phyloP scores from a whole-genome alignment of 2,888 invertebrate species.

The Portevinia maculata region DNA sequence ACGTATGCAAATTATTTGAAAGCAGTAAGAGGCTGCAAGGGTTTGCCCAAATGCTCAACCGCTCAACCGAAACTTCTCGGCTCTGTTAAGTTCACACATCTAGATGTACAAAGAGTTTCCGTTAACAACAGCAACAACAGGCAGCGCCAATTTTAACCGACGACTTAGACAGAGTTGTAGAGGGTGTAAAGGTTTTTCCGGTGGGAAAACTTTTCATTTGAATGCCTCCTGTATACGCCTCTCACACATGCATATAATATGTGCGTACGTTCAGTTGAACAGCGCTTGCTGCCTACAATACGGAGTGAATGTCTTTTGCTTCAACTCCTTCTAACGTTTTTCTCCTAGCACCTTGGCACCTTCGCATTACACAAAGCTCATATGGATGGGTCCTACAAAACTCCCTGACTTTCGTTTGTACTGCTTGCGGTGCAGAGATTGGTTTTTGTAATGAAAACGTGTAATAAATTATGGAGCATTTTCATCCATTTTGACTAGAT shows the following conservation, averaged over 20 bases:
- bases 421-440: constrained; percentile 56
- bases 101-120: constrained; percentile 48
- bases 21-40: constrained; percentile 39
- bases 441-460: constrained; percentile 71
- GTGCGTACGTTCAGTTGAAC: constrained; percentile 13
- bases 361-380: constrained; percentile 22
- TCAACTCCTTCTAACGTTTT: constrained; percentile 52
- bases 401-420: constrained; percentile 53
- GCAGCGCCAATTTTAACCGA: constrained; percentile 60
- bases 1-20: constrained; percentile 71
- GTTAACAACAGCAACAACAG: constrained; percentile 68
- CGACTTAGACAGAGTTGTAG: constrained; percentile 60
- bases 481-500: constrained; percentile 70
- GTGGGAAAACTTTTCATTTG: constrained; percentile 70
- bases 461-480: constrained; percentile 71
- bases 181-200: constrained; percentile 65
- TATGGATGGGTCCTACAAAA: constrained; percentile 18
- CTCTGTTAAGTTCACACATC: constrained; percentile 56
- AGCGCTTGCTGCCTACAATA: constrained; percentile 16
- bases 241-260: not conserved
- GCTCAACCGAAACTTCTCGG: constrained; percentile 62
- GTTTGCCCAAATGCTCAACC: constrained; percentile 61
- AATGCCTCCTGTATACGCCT: constrained; percentile 50
- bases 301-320: constrained; percentile 56
- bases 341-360: constrained; percentile 55